Percentiles rank a stretch among this genome's conserved stretches.
Conservation (phyloP, 53 echinoderm and acorn worm species). For the Echinometra lucunter region DNA sequence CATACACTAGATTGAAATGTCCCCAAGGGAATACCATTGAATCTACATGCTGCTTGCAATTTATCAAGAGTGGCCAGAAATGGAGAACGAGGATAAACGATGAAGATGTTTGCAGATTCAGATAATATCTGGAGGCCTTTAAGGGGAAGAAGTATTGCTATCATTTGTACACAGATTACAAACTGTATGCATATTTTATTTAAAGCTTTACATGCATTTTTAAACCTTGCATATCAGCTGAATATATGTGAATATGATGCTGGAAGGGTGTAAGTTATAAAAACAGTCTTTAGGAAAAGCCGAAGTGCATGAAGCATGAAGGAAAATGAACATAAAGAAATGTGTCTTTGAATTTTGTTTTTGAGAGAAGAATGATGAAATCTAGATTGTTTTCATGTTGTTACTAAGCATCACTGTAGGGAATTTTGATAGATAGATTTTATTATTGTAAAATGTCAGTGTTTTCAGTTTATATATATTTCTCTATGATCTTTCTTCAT, state of each 20-base stretch:
- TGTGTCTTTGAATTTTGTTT: neutral
- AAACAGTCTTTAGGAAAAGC: neutral
- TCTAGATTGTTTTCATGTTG: neutral
- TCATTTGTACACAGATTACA: neutral
- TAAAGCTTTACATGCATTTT: neutral
- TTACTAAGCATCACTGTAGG: too few species aligned
- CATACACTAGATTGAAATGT: neutral
- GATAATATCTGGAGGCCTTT: neutral
- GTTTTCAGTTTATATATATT: neutral
- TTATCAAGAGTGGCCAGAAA: slow-evolving; percentile 20
- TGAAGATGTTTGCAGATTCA: slow-evolving; percentile 38
- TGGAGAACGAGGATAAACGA: neutral
- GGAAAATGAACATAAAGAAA: neutral
- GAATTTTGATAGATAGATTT: neutral
- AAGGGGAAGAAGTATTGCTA: neutral
- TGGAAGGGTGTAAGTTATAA: neutral
- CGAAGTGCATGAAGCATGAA: neutral
- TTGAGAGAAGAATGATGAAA: neutral
- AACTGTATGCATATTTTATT: neutral
- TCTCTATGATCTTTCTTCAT: too few species aligned
- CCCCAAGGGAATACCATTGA: neutral
- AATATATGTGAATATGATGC: too few species aligned
- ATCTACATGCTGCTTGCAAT: neutral
- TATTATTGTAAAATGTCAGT: neutral
- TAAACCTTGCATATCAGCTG: neutral